A percentile compares a stretch with the other conserved stretches of the same genome.
Conservation (phyloP, 2,797 vertebrate species). For the Centroberyx gerrardi region DNA sequence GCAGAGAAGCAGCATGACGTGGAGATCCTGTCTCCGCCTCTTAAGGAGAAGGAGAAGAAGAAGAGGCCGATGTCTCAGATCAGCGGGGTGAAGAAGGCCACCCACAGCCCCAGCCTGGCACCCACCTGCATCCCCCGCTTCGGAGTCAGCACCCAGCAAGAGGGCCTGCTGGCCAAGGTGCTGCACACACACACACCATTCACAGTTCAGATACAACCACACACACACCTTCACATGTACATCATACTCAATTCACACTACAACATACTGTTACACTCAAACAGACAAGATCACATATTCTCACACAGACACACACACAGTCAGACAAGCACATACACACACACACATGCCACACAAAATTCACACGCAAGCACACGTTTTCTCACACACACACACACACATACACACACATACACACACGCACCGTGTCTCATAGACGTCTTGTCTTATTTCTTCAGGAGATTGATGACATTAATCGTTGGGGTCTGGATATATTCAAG, state of each 20-base stretch:
- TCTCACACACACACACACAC: neutral
- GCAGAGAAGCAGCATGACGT: conserved; percentile 94
- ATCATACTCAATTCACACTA: neutral
- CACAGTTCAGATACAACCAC: neutral
- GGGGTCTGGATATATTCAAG: conserved; percentile 95
- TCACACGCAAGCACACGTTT: no score
- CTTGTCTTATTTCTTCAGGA: conserved; percentile 83
- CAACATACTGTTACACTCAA: no score
- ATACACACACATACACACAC: neutral
- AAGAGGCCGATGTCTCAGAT: conserved; percentile 91
- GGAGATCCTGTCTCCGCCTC: conserved; percentile 85
- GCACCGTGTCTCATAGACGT: conserved; percentile 13
- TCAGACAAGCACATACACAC: neutral
- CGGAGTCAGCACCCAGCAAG: conserved; percentile 90
- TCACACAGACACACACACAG: neutral
- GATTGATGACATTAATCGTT: conserved; percentile 91
- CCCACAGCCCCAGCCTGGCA: conserved; percentile 80
- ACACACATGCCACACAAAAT: neutral
- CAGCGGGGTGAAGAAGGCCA: conserved; percentile 88
- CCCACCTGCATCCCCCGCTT: conserved; percentile 88
- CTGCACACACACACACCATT: neutral
- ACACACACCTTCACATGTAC: neutral
- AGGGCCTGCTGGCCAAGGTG: conserved; percentile 91
- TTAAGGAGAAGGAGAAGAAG: conserved; percentile 89
- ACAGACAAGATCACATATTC: no score